Evolutionary conservation across 2,797 vertebrate species (phyloP).

Genomic region (Gadopsis marmoratus): DNA sequence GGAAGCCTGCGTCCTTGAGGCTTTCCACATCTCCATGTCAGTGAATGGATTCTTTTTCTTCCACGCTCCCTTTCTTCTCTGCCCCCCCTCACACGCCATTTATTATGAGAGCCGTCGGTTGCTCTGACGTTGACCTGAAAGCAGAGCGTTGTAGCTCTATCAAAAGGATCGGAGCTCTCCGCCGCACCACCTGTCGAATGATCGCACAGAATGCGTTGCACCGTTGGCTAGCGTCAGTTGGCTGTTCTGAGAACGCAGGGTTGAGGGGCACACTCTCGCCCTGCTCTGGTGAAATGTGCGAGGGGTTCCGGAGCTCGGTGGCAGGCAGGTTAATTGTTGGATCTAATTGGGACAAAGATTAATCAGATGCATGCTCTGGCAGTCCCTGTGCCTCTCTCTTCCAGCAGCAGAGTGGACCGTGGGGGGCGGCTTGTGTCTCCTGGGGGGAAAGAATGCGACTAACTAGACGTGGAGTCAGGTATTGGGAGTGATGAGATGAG

Average conservation of each 20-base stretch:
- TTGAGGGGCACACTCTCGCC: conserved; percentile 23
- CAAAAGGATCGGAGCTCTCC: conserved; percentile 31
- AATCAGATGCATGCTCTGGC: conserved; percentile 73
- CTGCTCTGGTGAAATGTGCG: conserved; percentile 28
- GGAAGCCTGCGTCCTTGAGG: conserved; percentile 52
- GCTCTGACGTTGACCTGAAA: conserved; percentile 54
- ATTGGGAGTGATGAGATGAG: conserved; percentile 22
- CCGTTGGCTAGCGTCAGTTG: conserved; percentile 35
- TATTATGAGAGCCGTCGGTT: conserved; percentile 50
- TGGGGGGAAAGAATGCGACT: conserved; percentile 32
- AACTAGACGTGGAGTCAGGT: conserved; percentile 44
- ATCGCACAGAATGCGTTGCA: neutral
- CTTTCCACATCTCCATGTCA: conserved; percentile 61
- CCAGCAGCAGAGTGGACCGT: conserved; percentile 36
- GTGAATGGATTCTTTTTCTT: conserved; percentile 46
- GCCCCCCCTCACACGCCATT: conserved; percentile 51
- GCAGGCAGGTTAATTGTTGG: conserved; percentile 73
- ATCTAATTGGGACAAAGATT: conserved; percentile 81
- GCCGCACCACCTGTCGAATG: neutral
- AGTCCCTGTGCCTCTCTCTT: conserved; percentile 48
- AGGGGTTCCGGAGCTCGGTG: conserved; percentile 54
- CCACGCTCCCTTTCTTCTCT: conserved; percentile 33
- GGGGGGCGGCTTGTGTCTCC: conserved; percentile 43
- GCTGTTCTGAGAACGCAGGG: conserved; percentile 37
- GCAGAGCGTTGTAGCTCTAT: conserved; percentile 6